Base-by-base conservation (phyloP, 2,888 invertebrate species). In the Melanargia galathea region DNA sequence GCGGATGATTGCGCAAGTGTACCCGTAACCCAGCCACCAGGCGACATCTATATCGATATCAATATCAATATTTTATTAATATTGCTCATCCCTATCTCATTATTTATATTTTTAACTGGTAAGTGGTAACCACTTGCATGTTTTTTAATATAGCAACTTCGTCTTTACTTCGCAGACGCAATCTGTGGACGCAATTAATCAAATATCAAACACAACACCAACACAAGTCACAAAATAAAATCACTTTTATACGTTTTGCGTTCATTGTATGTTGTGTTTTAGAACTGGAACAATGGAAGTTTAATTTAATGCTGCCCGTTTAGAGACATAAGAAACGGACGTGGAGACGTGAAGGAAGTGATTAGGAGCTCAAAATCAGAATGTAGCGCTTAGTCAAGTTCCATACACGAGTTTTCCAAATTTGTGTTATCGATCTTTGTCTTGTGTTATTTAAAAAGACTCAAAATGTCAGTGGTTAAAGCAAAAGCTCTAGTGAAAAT, bases 401-500 rank as follows among this genome's bases (percentile, higher is more conserved):
- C 87, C 86, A 71, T 77, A 81, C 79, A 79, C 79, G 78, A 82
- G 77, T 80, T 78, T 77, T 80, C 78, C 74, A 77, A 83, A 83
- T 83, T 77, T 81, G 80, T 79, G 82, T 80, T 92, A 92, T 92
- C 82, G 92, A 91, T 92, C 90, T 84, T 67, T 67, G 67, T 67
- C 65, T 61, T 60, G 64, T 58, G 59, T 60, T 54, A 46, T 60
- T 86, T 83, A 84, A 82, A 83, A 70, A 81, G 83, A 86, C 82
- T 82, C 72, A 84, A 84, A 81, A 91, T 91, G 90, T 89, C 90
- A 77, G 90, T 90, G 80, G 87, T 90, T 72, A 91, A 91, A 81
- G 90, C 89, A 74, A 91, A 90, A 81, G 70, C 71, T 48, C 79
- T 91, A 73, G 84, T 90, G 82, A 92, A 92, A 87, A 97, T 98